These are phyloP conservation scores for Microctenopoma steveboyesi DNA, from an alignment of 2,797 vertebrate genomes.

Conservation along the genomic window DNA sequence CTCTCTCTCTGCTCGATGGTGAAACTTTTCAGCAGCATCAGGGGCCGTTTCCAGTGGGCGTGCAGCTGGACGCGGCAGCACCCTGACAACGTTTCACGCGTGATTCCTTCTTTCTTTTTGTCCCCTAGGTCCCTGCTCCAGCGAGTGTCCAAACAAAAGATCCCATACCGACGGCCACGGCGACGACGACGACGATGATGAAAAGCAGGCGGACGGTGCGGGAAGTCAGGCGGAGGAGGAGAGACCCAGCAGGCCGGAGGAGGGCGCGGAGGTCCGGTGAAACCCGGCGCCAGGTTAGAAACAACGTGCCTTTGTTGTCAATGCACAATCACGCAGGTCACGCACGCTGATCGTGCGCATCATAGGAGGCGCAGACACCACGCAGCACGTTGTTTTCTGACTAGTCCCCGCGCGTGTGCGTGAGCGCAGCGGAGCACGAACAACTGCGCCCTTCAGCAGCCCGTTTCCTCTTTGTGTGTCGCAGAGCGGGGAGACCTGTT, in stretches of 20 bases:
- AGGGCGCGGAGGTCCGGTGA: constrained; percentile 45
- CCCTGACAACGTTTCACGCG: constrained; percentile 12
- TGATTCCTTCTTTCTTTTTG: background rate
- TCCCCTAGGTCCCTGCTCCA: constrained; percentile 61
- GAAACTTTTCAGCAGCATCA: constrained; percentile 4
- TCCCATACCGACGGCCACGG: constrained; percentile 81
- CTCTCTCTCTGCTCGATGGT: too few species aligned
- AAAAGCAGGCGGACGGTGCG: constrained; percentile 50
- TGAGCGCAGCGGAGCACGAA: constrained; percentile 17
- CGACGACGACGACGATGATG: constrained; percentile 79
- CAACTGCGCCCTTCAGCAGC: constrained; percentile 51
- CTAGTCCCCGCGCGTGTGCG: constrained; percentile 2
- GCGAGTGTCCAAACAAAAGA: constrained; percentile 85
- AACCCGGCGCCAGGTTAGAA: constrained; percentile 55
- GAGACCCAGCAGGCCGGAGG: constrained; percentile 58
- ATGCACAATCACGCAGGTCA: background rate
- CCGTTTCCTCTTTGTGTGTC: constrained; percentile 71
- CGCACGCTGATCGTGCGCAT: background rate
- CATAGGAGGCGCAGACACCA: constrained; percentile 20
- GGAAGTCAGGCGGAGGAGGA: constrained; percentile 77
- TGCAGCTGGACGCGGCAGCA: constrained; percentile 15
- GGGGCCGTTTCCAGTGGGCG: constrained; percentile 37
- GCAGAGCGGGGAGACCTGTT: constrained; percentile 85
- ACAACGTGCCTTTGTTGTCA: background rate
- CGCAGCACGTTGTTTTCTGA: constrained; percentile 8